Evolutionary conservation across 2,888 invertebrate species (phyloP), one percentile per base, ranked within the genome.

Genomic region (Linyphia triangularis): DNA sequence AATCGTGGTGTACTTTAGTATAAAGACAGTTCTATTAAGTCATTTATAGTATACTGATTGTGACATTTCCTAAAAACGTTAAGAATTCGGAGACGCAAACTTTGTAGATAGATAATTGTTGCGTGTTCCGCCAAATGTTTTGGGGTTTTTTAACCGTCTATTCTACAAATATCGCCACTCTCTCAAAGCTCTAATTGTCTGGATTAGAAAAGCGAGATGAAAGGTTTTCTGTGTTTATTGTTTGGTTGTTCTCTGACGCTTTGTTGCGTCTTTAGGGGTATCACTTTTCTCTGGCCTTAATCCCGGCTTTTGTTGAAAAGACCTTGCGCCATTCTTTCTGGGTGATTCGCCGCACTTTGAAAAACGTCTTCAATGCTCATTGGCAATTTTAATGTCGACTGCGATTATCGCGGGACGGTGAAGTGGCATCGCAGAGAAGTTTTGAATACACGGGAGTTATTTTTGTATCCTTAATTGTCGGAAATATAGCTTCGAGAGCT

Each of bases 281-380:
- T 86, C 86, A 28, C 33, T 33, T 86, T 86, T 86, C 86, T 24
- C 86, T 86, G 86, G 86, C 86, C 86, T 70, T 63, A 86, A 86
- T 86, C 86, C 86, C 86, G 86, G 79, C 86, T 86, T 86, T 86
- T 86, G 86, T 86, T 86, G 81, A n/a, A 30, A 81, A 57, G 86
- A 81, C 81, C 86, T 86, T 75, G 86, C 79, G 24, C 9, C 16
- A 51, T 51, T 43, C 51, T 51, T 51, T 9, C 51, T 51, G n/a
- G 16, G n/a, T 51, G 16, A n/a, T 51, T 51, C n/a, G n/a, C 51
- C n/a, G 51, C n/a, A 16, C 51, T 51, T 51, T 16, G 13, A 5
- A n/a, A n/a, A n/a, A n/a, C n/a, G n/a, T n/a, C n/a, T 51, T 51
- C 51, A 16, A 51, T n/a, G 7, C 3, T 16, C n/a, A 6, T 4